A percentile compares a stretch with the other conserved stretches of the same genome.
phyloP scores from a whole-genome alignment of 2,113 vertebrate genomes.

The Dromas ardeola region DNA sequence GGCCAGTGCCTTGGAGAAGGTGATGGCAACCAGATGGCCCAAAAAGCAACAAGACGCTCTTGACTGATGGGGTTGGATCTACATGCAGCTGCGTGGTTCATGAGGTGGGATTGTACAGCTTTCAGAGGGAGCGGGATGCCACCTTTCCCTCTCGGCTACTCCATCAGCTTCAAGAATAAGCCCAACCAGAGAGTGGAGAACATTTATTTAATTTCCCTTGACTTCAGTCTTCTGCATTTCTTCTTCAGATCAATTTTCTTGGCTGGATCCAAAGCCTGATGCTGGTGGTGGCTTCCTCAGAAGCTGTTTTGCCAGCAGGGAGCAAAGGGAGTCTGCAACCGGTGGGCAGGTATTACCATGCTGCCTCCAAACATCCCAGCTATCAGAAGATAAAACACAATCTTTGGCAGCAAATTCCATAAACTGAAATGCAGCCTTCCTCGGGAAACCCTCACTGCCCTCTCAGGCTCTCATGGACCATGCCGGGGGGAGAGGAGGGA shows the following conservation, averaged over 20 bases:
- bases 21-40: not conserved
- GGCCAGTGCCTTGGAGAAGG: not conserved
- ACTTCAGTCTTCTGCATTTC: not conserved
- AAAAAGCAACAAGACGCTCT: fast-evolving
- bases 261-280: fast-evolving
- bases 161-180: not conserved
- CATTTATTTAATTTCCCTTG: not conserved
- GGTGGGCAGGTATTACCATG: fast-evolving
- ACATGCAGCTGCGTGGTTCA: fast-evolving
- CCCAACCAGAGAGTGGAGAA: not conserved
- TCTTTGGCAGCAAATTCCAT: not conserved
- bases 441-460: not conserved
- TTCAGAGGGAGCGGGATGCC: not conserved
- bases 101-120: not conserved
- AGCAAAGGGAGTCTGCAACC: not conserved
- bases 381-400: not conserved
- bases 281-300: not conserved
- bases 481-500: not conserved
- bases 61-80: not conserved
- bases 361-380: not conserved
- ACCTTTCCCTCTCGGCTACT: not conserved
- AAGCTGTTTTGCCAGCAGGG: not conserved
- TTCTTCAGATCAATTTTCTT: not conserved
- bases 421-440: not conserved
- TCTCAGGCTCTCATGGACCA: not conserved